A percentile compares a stretch with the other conserved stretches of the same genome.
phyloP scores from a whole-genome alignment of 2,888 invertebrate species.

The Tipula confusa region DNA sequence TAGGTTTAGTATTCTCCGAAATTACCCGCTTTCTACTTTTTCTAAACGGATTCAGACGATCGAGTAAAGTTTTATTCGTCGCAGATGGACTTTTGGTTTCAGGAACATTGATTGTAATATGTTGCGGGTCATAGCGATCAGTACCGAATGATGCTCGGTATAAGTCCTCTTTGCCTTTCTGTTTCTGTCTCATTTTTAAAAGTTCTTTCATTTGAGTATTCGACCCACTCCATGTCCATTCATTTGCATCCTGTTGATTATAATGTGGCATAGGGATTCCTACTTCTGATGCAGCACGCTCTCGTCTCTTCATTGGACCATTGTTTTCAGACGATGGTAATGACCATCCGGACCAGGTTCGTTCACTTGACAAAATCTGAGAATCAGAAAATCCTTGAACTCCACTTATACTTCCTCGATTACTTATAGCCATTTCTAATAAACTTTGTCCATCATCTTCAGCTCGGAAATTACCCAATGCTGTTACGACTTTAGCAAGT shows the following conservation, averaged over 20 bases:
- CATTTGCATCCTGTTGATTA: conserved; percentile 39
- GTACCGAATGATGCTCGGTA: conserved; percentile 37
- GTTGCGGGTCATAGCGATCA: conserved; percentile 34
- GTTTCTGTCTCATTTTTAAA: conserved; percentile 40
- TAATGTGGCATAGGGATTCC: conserved; percentile 39
- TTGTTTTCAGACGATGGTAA: conserved; percentile 51
- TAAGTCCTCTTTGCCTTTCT: conserved; percentile 39
- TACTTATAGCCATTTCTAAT: conserved; percentile 34
- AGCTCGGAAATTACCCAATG: conserved; percentile 59
- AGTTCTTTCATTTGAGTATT: conserved; percentile 46
- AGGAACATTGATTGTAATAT: conserved; percentile 35
- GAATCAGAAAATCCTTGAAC: conserved; percentile 69
- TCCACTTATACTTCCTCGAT: conserved; percentile 49
- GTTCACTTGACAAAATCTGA: conserved; percentile 68
- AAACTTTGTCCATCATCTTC: conserved; percentile 43
- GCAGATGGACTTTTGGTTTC: conserved; percentile 34
- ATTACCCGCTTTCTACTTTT: conserved; percentile 34
- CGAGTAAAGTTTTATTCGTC: conserved; percentile 39
- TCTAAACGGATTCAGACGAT: conserved; percentile 45
- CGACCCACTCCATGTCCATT: conserved; percentile 51
- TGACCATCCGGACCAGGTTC: conserved; percentile 52
- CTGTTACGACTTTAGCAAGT: conserved; percentile 71
- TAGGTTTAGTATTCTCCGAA: conserved; percentile 25
- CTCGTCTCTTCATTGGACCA: conserved; percentile 49
- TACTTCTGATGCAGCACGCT: conserved; percentile 59